Base-by-base conservation (phyloP, 2,888 invertebrate species). In the Eutolmus rufibarbis region DNA sequence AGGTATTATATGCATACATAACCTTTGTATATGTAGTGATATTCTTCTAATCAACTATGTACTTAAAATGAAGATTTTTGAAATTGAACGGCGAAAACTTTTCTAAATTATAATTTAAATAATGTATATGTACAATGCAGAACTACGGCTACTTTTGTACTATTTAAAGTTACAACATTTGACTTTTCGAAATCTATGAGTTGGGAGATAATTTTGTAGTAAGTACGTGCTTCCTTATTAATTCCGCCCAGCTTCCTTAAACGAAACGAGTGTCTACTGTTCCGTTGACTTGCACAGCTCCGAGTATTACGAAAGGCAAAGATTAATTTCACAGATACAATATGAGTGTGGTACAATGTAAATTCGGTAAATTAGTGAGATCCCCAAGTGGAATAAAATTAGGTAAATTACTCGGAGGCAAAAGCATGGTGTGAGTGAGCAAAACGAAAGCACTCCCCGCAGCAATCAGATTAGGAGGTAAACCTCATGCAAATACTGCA, bases 401-500 rank as follows among this genome's bases (percentile, higher is more conserved):
- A 66, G 66, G 66, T 66, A 66, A 66, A 66, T 66, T 66, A 66
- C 66, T 1, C 28, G 14, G 19, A 28, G 66, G 28, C 23, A 66
- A 4, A 43, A 46, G 12, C 66, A 12, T 12, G 12, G 66, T 23
- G 5, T 28, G 66, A 28, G 66, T 66, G 9, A 66, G 28, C 66
- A 4, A 28, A 19, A 23, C 57, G 19, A 57, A 57, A 28, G 66
- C 9, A 66, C 28, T 66, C 28, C 66, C 57, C 66, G 51, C 51
- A 79, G 28, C 28, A 79, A 79, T 79, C 31, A 79, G 79, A 79
- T 79, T 79, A 79, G 79, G n/a, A 79, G 51, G 79, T 79, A 31
- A 79, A 51, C 46, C 51, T 28, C 79, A 51, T 46, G 51, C 51
- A 79, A 79, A 79, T 40, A 79, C 51, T 31, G 51, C 31, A 51